These are phyloP conservation scores for Sinocyclocheilus anophthalmus DNA, from an alignment of 2,113 vertebrate species.

Conservation along the genomic window DNA sequence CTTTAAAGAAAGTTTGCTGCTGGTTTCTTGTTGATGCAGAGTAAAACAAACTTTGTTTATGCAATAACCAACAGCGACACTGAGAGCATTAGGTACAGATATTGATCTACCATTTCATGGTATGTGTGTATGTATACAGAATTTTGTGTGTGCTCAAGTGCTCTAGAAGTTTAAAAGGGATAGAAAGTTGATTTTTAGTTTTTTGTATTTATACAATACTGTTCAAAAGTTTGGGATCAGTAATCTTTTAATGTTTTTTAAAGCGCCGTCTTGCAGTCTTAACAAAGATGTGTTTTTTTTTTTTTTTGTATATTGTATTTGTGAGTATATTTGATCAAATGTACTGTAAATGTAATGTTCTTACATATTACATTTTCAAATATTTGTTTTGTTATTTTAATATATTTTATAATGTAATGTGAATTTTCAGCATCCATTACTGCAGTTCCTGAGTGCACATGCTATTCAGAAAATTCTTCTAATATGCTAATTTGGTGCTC, in stretches of 20 bases:
- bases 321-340: neutral
- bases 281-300: no score
- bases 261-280: neutral
- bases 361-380: neutral
- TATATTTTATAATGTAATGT: neutral
- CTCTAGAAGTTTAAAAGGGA: neutral
- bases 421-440: neutral
- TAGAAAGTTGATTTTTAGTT: neutral
- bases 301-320: no score
- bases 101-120: neutral
- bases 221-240: neutral
- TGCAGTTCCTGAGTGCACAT: neutral
- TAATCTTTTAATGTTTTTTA: neutral
- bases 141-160: conserved; percentile 9
- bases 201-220: neutral
- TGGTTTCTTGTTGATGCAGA: neutral
- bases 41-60: conserved; percentile 23
- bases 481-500: neutral
- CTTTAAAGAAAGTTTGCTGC: neutral
- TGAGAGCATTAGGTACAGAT: neutral
- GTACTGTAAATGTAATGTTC: neutral
- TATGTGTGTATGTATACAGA: conserved; percentile 19
- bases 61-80: conserved; percentile 1
- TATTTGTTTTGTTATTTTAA: neutral
- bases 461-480: neutral